Base-by-base conservation (phyloP, 2,797 vertebrate genomes). In the Sebastes goodei region DNA sequence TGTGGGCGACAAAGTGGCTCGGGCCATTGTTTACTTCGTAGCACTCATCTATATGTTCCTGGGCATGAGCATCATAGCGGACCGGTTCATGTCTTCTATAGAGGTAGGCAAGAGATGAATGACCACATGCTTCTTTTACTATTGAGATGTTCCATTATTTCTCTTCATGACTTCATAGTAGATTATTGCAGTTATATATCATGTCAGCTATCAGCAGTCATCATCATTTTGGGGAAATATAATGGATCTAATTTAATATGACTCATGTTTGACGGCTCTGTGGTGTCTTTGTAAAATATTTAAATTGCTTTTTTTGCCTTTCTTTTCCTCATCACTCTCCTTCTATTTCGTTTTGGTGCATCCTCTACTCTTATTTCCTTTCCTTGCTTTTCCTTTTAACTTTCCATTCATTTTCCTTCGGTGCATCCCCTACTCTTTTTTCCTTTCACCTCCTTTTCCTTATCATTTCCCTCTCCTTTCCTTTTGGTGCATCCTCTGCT, bases 21-120 rank as follows among this genome's bases (percentile, higher is more conserved):
- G 97, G 12, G 96, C 96, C 81, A 96, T 97, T 0, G 96, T 97
- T 38, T 97, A 97, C 86, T 97, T 97, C 10, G 96, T 97, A 59
- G 96, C 96, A 0, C 85, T 97, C 79, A 93, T 97, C 74, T 97
- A 97, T 66, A 97, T 97, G 96, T 97, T 97, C 91, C 92, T 97
- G 81, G 97, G 97, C 49, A 97, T 97, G 96, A 96, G 96, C 52
- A 97, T 97, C 66, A 96, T 97, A 52, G 97, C 97, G 0, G 97
- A 97, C 85, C 94, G 97, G 20, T 97, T 97, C 91, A 97, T 97
- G 97, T 96, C 96, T 17, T 96, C 96, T 64, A 97, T 97, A 61
- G 94, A 95, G 93, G 94, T 95, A 76, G 8, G 71, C 7, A 20
- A 70, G 5, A 27, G 3, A 15, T 55, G 6, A 59, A 38, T 33